Conservation (phyloP, 1,140 invertebrate genomes). For the Proctacanthus coquilletti region DNA sequence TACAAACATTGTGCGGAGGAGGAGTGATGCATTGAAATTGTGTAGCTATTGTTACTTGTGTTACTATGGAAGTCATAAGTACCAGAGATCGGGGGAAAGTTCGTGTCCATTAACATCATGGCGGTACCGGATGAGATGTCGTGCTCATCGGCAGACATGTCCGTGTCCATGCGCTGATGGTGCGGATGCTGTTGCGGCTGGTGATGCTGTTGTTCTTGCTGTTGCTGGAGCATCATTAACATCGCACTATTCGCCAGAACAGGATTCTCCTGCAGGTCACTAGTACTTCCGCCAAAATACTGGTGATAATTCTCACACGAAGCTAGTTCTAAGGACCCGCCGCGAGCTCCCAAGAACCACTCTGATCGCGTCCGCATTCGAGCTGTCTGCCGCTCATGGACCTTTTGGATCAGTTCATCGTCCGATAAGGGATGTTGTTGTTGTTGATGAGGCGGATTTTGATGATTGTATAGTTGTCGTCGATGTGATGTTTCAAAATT, state of each 20-base stretch:
- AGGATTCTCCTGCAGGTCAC: conserved; percentile 6
- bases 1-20: no score
- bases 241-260: not conserved
- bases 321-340: conserved; percentile 34
- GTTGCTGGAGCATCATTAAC: conserved; percentile 3
- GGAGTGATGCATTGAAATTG: not conserved
- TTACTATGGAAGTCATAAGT: not conserved
- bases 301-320: not conserved
- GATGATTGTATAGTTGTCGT: not conserved
- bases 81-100: conserved; percentile 1
- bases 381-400: conserved; percentile 84
- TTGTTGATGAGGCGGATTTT: not conserved
- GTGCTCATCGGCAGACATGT: not conserved
- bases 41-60: not conserved
- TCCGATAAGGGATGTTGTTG: not conserved
- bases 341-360: conserved; percentile 71
- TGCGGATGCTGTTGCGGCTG: conserved; percentile 5
- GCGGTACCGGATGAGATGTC: no score
- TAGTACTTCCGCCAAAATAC: not conserved
- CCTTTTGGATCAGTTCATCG: conserved; percentile 34
- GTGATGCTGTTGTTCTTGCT: conserved; percentile 5
- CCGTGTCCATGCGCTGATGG: not conserved
- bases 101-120: not conserved
- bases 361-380: conserved; percentile 85
- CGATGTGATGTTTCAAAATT: not conserved